These are phyloP conservation scores for Cyphomyrus discorhynchus DNA, from an alignment of 2,113 vertebrate genomes.

Conservation along the genomic window DNA sequence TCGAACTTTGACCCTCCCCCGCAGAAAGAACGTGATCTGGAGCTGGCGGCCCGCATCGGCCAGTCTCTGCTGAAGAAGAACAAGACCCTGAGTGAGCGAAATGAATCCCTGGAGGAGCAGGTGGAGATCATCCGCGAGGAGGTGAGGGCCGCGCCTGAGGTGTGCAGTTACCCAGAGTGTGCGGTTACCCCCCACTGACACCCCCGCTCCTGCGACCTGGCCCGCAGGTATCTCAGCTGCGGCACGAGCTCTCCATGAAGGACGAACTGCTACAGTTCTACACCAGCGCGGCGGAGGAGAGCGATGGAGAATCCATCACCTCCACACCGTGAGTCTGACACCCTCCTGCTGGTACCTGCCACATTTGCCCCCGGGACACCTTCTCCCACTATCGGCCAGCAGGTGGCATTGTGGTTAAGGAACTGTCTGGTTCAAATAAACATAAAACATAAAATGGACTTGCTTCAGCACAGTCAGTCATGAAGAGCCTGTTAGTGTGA, in stretches of 20 bases:
- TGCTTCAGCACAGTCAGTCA: neutral
- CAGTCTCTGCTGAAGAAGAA: slow-evolving; percentile 97
- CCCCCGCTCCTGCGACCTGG: neutral
- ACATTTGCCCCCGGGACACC: neutral
- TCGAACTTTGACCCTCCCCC: neutral
- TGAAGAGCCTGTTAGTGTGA: neutral
- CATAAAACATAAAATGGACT: neutral
- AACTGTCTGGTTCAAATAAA: neutral
- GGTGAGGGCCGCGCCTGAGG: slow-evolving; percentile 44
- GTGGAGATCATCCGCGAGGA: slow-evolving; percentile 93
- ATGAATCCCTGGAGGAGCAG: slow-evolving; percentile 87
- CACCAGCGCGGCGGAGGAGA: slow-evolving; percentile 85
- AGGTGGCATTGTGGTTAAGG: neutral
- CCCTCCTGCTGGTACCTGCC: neutral
- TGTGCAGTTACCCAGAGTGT: neutral
- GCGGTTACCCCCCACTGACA: neutral
- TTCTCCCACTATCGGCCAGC: neutral
- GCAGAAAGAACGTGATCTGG: slow-evolving; percentile 98
- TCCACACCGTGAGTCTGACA: slow-evolving; percentile 78
- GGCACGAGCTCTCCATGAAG: slow-evolving; percentile 95
- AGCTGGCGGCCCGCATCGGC: slow-evolving; percentile 92
- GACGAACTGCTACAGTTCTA: slow-evolving; percentile 97
- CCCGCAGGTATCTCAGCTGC: slow-evolving; percentile 85
- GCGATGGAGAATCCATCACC: slow-evolving; percentile 79
- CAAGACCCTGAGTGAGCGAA: slow-evolving; percentile 87